Percentiles rank a stretch among this genome's conserved stretches.
phyloP scores from a whole-genome alignment of 2,888 invertebrate species.

The Leucozona laternaria region DNA sequence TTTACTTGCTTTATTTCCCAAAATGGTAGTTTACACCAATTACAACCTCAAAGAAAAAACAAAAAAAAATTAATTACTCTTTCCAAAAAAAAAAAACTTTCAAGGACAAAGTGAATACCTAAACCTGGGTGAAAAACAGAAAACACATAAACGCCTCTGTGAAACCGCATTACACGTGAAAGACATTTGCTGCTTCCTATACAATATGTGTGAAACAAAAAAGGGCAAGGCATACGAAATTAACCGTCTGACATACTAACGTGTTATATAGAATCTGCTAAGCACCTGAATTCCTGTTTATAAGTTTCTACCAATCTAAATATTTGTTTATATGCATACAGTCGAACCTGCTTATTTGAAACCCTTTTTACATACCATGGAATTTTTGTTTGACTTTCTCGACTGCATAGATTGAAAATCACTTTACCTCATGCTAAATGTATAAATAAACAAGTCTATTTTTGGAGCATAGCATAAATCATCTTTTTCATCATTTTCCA shows the following conservation, averaged over 20 bases:
- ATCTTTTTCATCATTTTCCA: no score
- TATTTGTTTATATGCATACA: neutral
- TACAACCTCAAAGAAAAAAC: conserved; percentile 44
- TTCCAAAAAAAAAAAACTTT: conserved; percentile 43
- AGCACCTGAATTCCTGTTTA: neutral
- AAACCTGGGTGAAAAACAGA: conserved; percentile 3
- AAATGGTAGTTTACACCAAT: conserved; percentile 67
- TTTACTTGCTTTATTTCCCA: conserved; percentile 59
- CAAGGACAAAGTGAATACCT: conserved; percentile 42
- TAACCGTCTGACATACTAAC: conserved; percentile 36
- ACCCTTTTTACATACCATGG: no score
- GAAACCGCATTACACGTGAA: conserved; percentile 9
- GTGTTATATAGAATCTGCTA: neutral
- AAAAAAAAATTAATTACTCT: conserved; percentile 59
- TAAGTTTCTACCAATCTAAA: neutral
- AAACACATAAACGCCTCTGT: conserved; percentile 4
- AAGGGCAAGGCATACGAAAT: conserved; percentile 23
- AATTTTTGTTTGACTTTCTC: no score
- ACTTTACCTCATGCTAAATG: no score
- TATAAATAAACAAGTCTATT: no score
- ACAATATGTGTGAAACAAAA: neutral
- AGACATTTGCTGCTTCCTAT: conserved; percentile 7
- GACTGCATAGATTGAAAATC: no score
- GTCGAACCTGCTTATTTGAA: neutral
- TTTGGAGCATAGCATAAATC: no score